phyloP scores from a whole-genome alignment of 2,888 invertebrate genomes.

The Eupithecia dodoneata region DNA sequence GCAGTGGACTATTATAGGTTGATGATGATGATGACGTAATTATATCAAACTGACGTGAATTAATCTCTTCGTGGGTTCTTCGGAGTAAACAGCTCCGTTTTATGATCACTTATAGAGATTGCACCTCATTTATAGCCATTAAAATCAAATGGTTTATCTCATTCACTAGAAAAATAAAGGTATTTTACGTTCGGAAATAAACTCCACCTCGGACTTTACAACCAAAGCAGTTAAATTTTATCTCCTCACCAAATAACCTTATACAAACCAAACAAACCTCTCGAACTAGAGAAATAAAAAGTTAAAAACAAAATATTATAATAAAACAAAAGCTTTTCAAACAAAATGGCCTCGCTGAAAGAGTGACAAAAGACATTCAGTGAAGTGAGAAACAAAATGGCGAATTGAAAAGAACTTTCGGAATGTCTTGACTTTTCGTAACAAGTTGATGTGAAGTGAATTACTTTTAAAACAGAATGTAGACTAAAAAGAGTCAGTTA shows the following conservation, averaged over 20 bases:
- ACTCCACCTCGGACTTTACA: background rate
- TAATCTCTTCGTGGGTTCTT: background rate
- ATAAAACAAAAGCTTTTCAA: background rate
- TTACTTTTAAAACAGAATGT: conserved; percentile 26
- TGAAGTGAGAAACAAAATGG: conserved; percentile 26
- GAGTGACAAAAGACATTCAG: background rate
- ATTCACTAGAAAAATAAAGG: background rate
- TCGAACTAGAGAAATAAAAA: background rate
- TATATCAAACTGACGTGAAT: background rate
- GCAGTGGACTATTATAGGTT: no score
- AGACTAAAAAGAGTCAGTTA: conserved; percentile 11
- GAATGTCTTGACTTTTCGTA: background rate
- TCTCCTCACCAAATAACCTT: background rate
- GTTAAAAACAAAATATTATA: background rate
- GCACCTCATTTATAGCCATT: background rate
- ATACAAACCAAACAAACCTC: background rate
- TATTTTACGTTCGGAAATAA: conserved; percentile 7
- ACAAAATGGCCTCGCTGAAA: background rate
- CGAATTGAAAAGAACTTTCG: background rate
- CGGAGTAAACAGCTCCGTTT: conserved; percentile 3
- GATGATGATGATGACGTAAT: no score
- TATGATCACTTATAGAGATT: conserved; percentile 7
- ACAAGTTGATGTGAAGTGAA: conserved; percentile 5
- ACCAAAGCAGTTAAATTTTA: conserved; percentile 5
- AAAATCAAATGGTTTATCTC: background rate